Percentiles rank a stretch among this genome's conserved stretches.
Conservation (phyloP, 2,888 invertebrate genomes). For the Iselma pallidipennis region DNA sequence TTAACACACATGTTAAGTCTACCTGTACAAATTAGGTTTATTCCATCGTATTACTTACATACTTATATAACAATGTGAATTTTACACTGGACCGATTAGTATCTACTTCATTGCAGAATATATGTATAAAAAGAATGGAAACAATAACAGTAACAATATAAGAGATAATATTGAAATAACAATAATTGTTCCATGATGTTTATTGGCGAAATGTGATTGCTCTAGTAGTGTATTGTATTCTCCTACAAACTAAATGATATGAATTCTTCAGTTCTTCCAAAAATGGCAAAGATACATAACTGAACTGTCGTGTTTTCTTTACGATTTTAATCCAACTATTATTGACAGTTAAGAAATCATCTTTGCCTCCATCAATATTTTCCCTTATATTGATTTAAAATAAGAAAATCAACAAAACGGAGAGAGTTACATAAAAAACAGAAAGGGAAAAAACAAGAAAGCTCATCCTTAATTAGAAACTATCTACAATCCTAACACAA, state of each 20-base stretch:
- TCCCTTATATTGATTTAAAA: neutral
- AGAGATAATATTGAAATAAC: conserved; percentile 23
- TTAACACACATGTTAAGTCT: conserved; percentile 56
- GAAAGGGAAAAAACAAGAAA: conserved; percentile 37
- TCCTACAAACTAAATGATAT: conserved; percentile 28
- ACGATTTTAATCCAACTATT: too few species aligned
- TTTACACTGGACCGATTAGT: conserved; percentile 56
- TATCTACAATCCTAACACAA: conserved; percentile 54
- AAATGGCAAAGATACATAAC: neutral
- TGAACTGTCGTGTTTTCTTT: too few species aligned
- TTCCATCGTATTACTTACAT: conserved; percentile 47
- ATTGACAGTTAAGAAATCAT: too few species aligned
- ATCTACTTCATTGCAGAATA: conserved; percentile 45
- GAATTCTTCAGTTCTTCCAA: conserved; percentile 3
- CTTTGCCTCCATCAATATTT: too few species aligned
- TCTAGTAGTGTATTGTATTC: neutral
- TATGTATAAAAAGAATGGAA: conserved; percentile 12
- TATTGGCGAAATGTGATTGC: conserved; percentile 15
- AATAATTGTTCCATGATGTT: conserved; percentile 3
- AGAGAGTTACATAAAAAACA: neutral
- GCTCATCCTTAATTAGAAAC: conserved; percentile 36
- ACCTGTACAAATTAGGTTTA: conserved; percentile 56
- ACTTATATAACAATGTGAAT: conserved; percentile 55
- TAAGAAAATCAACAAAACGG: neutral
- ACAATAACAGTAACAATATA: conserved; percentile 28